Conservation (phyloP, 2,888 invertebrate genomes). For the Eumacrocentrus americanus region DNA sequence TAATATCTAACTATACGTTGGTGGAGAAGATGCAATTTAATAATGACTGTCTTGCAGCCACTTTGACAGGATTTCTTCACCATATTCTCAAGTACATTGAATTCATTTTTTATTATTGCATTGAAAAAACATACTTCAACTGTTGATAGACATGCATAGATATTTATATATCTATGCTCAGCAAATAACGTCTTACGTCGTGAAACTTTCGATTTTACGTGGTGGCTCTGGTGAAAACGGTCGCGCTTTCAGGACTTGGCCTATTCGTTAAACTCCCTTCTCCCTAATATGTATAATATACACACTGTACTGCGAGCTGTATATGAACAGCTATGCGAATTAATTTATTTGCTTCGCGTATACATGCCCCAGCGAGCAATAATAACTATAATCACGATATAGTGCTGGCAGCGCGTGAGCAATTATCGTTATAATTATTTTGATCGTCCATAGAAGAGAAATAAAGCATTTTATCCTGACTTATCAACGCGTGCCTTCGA, state of each 20-base stretch:
- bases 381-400: conserved; percentile 23
- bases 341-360: conserved; percentile 21
- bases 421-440: conserved; percentile 34
- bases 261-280: conserved; percentile 21
- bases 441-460: conserved; percentile 8
- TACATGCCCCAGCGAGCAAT: conserved; percentile 6
- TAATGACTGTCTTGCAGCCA: not conserved
- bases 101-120: not conserved
- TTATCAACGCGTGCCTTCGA: not conserved
- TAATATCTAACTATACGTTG: not conserved
- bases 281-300: conserved; percentile 10
- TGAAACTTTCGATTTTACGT: conserved; percentile 49
- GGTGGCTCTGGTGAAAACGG: conserved; percentile 39
- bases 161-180: not conserved
- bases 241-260: conserved; percentile 51
- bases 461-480: conserved; percentile 4
- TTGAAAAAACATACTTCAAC: not conserved
- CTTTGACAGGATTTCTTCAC: not conserved
- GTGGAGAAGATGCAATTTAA: not conserved
- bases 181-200: conserved; percentile 36
- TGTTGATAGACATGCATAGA: not conserved
- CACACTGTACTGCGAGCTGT: conserved; percentile 18
- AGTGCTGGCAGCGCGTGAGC: conserved; percentile 31
- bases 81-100: not conserved
- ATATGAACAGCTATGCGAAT: conserved; percentile 13